A percentile compares a stretch with the other conserved stretches of the same genome.
phyloP scores from a whole-genome alignment of 2,113 vertebrate genomes.

The Gallinago media region DNA sequence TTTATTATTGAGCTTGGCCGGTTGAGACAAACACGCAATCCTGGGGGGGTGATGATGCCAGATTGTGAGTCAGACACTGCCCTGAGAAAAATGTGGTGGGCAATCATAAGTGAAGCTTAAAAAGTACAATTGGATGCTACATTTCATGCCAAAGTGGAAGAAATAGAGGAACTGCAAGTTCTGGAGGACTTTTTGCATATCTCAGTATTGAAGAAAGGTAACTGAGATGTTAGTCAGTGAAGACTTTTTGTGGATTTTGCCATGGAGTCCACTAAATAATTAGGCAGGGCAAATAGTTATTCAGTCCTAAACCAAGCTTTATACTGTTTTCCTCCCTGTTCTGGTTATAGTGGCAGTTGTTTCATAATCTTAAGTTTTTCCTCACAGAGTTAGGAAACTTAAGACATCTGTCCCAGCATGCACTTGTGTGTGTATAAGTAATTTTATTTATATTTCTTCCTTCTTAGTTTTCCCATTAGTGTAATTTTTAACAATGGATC shows the following conservation, averaged over 20 bases:
- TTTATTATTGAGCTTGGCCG: neutral
- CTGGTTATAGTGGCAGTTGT: neutral
- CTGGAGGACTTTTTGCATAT: neutral
- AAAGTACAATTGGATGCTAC: neutral
- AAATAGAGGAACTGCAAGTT: neutral
- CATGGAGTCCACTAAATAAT: neutral
- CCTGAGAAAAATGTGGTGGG: neutral
- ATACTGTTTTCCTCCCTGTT: neutral
- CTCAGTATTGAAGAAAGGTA: neutral
- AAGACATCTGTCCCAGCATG: neutral
- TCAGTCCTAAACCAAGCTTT: neutral
- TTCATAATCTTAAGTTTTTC: neutral
- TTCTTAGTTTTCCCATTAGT: neutral
- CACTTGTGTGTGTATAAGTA: neutral
- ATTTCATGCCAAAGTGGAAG: neutral
- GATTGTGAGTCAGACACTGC: neutral
- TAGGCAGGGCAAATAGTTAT: neutral
- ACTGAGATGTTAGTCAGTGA: neutral
- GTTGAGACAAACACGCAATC: neutral
- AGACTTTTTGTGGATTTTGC: neutral
- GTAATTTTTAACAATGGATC: neutral
- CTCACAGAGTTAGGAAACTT: neutral
- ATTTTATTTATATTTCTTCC: neutral
- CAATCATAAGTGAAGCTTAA: neutral
- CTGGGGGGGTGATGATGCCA: neutral